Evolutionary conservation across 2,888 invertebrate genomes (phyloP), one percentile per base, ranked within the genome.

Genomic region (Zaprionus lineosus): DNA sequence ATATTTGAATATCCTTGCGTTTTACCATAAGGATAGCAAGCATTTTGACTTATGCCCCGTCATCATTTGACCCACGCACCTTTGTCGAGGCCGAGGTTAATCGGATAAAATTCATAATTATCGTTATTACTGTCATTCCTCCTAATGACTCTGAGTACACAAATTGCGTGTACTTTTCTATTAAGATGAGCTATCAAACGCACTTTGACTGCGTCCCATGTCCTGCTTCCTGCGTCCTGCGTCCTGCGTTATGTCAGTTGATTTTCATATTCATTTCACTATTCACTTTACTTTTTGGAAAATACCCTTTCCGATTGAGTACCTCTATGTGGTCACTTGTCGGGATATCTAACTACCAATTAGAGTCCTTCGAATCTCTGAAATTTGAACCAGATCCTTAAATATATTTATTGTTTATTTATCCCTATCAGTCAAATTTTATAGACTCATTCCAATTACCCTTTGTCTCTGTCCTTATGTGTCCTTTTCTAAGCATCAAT

Each of bases 31-130:
- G 8, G 8, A 24, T 7, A 4, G 8, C 6, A 24, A 24, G 24
- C 24, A 24, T 58, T 68, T 58, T 68, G 74, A 77, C 74, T 75
- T 74, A 60, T 67, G 74, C 74, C 58, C 44, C 36, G 64, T 68
- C 67, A 24, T 37, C 40, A 66, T 66, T 61, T 66, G 51, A 40
- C 34, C 59, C 57, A 62, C 69, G 62, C 68, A 56, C 60, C 52
- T 59, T 43, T n/a, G n/a, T 57, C 14, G 28, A 31, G n/a, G 46
- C 34, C 48, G 60, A 64, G 57, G 66, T 86, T 88, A 89, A 88
- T 89, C 88, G 89, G 89, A 89, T 88, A 89, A 88, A 88, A 89
- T 87, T 89, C 89, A 89, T 88, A 89, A 88, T 89, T 89, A 89
- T 88, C 79, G 89, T 88, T 89, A 88, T 89, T 89, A 89, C 87